A percentile compares a stretch with the other conserved stretches of the same genome.
These are phyloP conservation scores for Notospermus geniculatus DNA, from an alignment of 1,140 invertebrate genomes.

Conservation along the genomic window DNA sequence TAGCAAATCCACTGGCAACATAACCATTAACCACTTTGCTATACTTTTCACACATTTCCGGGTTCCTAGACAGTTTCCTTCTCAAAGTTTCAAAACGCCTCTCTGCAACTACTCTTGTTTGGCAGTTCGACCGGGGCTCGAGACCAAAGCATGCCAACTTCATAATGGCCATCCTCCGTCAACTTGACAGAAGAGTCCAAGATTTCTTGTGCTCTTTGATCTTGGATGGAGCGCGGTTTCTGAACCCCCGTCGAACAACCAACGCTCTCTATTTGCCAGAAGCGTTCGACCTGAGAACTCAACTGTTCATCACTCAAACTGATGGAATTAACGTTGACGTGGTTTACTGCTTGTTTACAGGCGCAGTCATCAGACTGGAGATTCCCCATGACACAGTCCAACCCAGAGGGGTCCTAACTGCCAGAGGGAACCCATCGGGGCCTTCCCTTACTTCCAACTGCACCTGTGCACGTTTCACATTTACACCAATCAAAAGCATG, in stretches of 20 bases:
- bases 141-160: slow-evolving; percentile 1
- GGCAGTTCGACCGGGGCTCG: background rate
- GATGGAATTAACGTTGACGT: background rate
- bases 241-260: background rate
- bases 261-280: background rate
- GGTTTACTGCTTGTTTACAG: too few species aligned
- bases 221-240: background rate
- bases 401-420: background rate
- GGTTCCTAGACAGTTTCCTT: background rate
- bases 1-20: background rate
- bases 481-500: too few species aligned
- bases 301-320: too few species aligned
- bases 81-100: background rate
- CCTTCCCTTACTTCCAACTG: too few species aligned
- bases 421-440: background rate
- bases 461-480: too few species aligned
- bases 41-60: background rate
- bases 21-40: background rate
- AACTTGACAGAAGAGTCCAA: background rate
- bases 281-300: slow-evolving; percentile 1
- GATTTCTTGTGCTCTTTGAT: background rate
- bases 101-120: background rate
- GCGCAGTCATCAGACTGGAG: too few species aligned
- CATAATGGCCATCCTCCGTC: background rate
- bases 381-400: slow-evolving; percentile 3